Evolutionary conservation across 2,113 vertebrate genomes (phyloP), one percentile per base, ranked within the genome.

Genomic region (Cebidichthys violaceus): DNA sequence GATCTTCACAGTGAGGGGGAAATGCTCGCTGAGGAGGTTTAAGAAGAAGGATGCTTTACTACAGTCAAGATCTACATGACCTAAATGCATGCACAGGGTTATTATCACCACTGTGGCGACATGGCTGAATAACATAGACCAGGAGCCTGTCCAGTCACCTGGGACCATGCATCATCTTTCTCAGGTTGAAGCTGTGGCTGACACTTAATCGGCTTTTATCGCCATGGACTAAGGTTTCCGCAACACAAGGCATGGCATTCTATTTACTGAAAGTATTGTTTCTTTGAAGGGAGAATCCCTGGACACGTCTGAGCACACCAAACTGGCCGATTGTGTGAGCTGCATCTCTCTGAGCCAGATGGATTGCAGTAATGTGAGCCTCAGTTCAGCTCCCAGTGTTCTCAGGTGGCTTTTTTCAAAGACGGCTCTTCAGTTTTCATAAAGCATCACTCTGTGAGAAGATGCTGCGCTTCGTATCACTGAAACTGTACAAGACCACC

Each of bases 391-490:
- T 76, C 67, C 39, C 31, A 6, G 17, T 13, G 3, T 57, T 50
- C 35, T 76, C 60, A 27, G 31, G 62, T n/a, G 31, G 18, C 35
- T 78, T 84, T 68, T 81, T 62, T 47, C 45, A 69, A 62, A 75
- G 39, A 45, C 52, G 55, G 29, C 60, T 74, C 35, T 67, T 50
- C n/a, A 9, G 14, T 14, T 81, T 68, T 69, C 54, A 64, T 4
- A 13, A 18, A 24, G 59, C 45, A 11, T 77, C 65, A 45, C 1
- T 71, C 55, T 66, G 41, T 33, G 33, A 70, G 54, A 54, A 0
- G 10, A 50, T 27, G 11, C 43, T 50, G 52, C n/a, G 61, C 52
- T 76, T 72, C 59, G 41, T 60, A 17, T 45, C 39, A 45, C 5
- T n/a, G 22, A 59, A 64, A 60, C 31, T 75, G 68, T 52, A 83